Evolutionary conservation across 2,113 vertebrate species (phyloP).

Genomic region (Psittacula cyanocephala): DNA sequence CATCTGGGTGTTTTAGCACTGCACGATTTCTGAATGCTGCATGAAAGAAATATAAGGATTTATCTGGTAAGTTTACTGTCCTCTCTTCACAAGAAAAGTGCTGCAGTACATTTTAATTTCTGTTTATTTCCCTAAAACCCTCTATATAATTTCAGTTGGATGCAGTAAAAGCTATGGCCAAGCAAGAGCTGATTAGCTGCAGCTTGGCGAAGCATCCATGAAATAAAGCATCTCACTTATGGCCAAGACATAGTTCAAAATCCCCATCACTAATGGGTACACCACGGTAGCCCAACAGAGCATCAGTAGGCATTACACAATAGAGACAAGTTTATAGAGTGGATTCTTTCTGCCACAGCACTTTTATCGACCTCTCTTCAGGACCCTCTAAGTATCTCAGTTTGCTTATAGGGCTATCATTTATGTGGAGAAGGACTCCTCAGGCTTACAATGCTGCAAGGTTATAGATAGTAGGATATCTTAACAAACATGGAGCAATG

Average conservation of each 20-base stretch:
- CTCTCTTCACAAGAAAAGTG: slow-evolving; percentile 45
- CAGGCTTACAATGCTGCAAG: not conserved
- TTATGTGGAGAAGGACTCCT: not conserved
- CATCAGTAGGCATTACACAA: not conserved
- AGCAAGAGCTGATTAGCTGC: slow-evolving; percentile 36
- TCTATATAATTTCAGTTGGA: slow-evolving; percentile 55
- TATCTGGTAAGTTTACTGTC: slow-evolving; percentile 68
- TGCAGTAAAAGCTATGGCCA: slow-evolving; percentile 50
- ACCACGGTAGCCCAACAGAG: rapidly evolving
- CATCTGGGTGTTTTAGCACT: slow-evolving; percentile 70
- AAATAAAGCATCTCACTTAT: slow-evolving; percentile 2
- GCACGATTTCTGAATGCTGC: slow-evolving; percentile 63
- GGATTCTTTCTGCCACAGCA: not conserved
- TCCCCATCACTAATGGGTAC: not conserved
- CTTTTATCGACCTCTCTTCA: not conserved
- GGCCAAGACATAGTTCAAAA: slow-evolving; percentile 10
- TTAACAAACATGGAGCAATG: not conserved
- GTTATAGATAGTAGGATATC: not conserved
- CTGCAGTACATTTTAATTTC: slow-evolving; percentile 67
- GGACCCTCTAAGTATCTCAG: not conserved
- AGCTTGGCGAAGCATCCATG: not conserved
- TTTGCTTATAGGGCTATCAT: not conserved
- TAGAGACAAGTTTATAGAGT: not conserved
- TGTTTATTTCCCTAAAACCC: slow-evolving; percentile 69
- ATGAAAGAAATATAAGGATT: slow-evolving; percentile 61